Percentiles rank a stretch among this genome's conserved stretches.
Conservation (phyloP, 2,888 invertebrate genomes). For the Osedax frankpressi region DNA sequence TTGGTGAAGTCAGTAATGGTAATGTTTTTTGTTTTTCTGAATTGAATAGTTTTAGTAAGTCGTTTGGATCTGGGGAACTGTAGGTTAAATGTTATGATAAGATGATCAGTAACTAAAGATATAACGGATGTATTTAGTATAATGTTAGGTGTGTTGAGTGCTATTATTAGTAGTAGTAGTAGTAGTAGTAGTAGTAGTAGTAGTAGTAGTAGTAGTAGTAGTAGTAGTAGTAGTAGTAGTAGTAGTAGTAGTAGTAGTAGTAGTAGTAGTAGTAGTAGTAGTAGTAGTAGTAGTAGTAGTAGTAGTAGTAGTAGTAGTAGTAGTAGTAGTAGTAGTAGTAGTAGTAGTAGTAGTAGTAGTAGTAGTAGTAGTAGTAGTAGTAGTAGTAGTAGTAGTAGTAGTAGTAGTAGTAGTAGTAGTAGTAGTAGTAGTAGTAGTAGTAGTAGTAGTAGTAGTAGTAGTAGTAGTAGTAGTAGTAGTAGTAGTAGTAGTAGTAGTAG, state of each 20-base stretch:
- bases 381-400: background rate
- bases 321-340: background rate
- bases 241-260: conserved; percentile 11
- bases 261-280: background rate
- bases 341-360: background rate
- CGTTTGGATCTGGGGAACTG: no score
- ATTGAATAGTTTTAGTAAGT: no score
- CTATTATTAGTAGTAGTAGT: background rate
- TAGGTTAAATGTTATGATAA: background rate
- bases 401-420: background rate
- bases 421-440: background rate
- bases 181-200: conserved; percentile 6
- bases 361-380: background rate
- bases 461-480: background rate
- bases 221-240: conserved; percentile 12
- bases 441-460: background rate
- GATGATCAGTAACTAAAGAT: background rate
- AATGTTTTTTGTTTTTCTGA: no score
- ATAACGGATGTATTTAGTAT: background rate
- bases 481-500: background rate
- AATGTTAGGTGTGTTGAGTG: background rate
- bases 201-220: conserved; percentile 12
- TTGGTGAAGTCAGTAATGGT: no score
- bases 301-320: background rate
- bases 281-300: background rate